Evolutionary conservation across 2,888 invertebrate genomes (phyloP).

Genomic region (Microplitis deprimator): DNA sequence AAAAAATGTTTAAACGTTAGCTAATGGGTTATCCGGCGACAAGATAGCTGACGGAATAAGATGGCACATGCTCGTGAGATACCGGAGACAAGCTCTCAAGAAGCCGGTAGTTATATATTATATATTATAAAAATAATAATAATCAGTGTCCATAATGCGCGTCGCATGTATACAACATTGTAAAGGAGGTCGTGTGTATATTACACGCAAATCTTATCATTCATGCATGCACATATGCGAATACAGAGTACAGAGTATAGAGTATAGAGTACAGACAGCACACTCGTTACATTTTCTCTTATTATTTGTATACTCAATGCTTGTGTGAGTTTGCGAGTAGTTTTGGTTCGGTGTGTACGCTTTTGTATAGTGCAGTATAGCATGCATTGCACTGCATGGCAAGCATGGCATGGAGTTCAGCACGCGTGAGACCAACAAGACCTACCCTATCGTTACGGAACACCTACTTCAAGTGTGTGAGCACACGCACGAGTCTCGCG

Average conservation of each 20-base stretch:
- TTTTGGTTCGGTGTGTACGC: background rate
- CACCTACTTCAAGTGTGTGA: constrained; percentile 43
- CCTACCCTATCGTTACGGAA: constrained; percentile 59
- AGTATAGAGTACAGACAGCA: background rate
- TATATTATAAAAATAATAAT: background rate
- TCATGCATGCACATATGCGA: too few relatives aligned
- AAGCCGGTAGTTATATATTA: background rate
- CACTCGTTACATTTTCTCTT: background rate
- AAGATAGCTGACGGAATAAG: background rate
- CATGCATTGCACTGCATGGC: background rate
- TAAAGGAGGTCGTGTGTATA: background rate
- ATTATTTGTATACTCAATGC: background rate
- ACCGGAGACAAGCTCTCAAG: background rate
- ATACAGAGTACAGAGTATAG: too few relatives aligned
- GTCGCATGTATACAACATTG: background rate
- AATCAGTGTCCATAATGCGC: background rate
- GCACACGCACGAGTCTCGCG: constrained; percentile 40
- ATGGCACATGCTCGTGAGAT: background rate
- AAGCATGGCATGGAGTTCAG: constrained; percentile 44
- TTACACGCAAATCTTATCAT: background rate
- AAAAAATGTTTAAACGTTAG: background rate
- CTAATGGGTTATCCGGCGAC: background rate
- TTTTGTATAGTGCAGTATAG: background rate
- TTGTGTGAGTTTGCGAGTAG: background rate
- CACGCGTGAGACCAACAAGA: constrained; percentile 66